Percentiles rank a stretch among this genome's conserved stretches.
Evolutionary conservation across 2,113 vertebrate genomes (phyloP).

Genomic region (Pseudopipra pipra): DNA sequence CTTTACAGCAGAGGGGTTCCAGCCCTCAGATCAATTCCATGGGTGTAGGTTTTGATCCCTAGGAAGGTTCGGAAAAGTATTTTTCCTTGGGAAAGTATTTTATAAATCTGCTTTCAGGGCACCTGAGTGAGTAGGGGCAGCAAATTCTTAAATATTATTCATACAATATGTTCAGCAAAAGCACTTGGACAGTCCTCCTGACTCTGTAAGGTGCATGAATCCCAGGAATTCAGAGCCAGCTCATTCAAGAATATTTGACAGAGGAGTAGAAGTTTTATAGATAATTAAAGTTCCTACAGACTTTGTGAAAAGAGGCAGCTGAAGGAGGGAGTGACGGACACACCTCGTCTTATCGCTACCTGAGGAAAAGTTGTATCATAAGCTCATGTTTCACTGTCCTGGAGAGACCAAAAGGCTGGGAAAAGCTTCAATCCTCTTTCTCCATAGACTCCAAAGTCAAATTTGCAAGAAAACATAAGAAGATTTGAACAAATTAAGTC

Average conservation of each 20-base stretch:
- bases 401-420: not conserved
- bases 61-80: not conserved
- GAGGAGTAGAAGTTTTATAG: not conserved
- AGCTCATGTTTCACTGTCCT: not conserved
- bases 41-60: not conserved
- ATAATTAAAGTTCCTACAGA: not conserved
- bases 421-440: not conserved
- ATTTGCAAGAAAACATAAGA: not conserved
- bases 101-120: not conserved
- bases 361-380: not conserved
- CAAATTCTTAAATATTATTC: not conserved
- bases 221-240: not conserved
- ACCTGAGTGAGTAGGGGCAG: not conserved
- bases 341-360: not conserved
- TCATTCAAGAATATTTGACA: not conserved
- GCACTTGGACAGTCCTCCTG: not conserved
- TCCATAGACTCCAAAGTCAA: not conserved
- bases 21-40: not conserved
- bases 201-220: fast-evolving
- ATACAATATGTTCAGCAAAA: not conserved
- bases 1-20: not conserved
- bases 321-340: not conserved
- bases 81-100: not conserved
- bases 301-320: not conserved
- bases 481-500: not conserved